Evolutionary conservation across 2,888 invertebrate species (phyloP), one percentile per base, ranked within the genome.

Genomic region (Gibbula magus): DNA sequence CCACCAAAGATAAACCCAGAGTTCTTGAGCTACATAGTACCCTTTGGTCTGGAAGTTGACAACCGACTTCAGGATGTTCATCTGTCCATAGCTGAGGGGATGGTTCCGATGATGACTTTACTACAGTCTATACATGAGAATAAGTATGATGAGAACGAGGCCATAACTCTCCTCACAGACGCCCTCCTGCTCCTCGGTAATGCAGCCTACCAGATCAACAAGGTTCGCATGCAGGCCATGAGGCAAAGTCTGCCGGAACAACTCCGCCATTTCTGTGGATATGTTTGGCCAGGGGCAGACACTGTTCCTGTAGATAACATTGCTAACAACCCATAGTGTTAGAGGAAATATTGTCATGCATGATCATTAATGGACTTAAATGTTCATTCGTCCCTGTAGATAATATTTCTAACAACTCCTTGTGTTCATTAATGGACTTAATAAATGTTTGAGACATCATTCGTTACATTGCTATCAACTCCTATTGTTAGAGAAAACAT

Each of bases 171-270:
- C 0, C 70, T 70, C 20, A 70, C 70, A 32, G 70, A 70, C 20
- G 70, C 70, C 70, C n/a, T 70, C 13, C 18, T 35, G 8, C 70
- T 70, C 20, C 70, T 70, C 8, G 70, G 70, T 35, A 70, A 70
- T 39, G 20, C 70, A n/a, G 35, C 35, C n/a, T 70, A n/a, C 70
- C 70, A 70, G 35, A 18, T 70, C 18, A 70, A 70, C 70, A 39
- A 70, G n/a, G 70, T 70, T 10, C 29, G 70, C 20, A 70, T 70
- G 70, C 35, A 39, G 4, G 32, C 35, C 18, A 70, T 70, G 70
- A 32, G 29, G 70, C n/a, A 39, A 20, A 39, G 20, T 20, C 70
- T 70, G 2, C 70, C 70, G 10, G 20, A 3, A 20, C 20, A 39
- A 5, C n/a, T 35, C 35, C 70, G 35, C 20, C 35, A 35, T 39